These are phyloP conservation scores for Eospalax fontanierii DNA, from an alignment of 2,797 vertebrate genomes.

Conservation along the genomic window DNA sequence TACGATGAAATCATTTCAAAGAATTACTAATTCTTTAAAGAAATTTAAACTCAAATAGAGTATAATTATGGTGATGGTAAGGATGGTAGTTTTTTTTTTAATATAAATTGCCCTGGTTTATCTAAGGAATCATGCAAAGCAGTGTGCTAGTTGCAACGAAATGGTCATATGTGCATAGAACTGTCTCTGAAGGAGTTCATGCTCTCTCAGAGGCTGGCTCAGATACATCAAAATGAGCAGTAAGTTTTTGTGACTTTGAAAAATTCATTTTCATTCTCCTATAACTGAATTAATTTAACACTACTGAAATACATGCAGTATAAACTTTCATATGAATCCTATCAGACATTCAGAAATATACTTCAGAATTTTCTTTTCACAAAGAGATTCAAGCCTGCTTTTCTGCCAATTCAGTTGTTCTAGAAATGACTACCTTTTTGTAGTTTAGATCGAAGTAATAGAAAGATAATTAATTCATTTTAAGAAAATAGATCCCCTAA, in stretches of 20 bases:
- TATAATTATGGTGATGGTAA: rapidly evolving
- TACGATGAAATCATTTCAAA: not conserved
- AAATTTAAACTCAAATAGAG: not conserved
- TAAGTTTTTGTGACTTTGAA: not conserved
- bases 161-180: not conserved
- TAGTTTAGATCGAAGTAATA: no score
- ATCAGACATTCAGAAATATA: not conserved
- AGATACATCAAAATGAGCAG: not conserved
- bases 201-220: rapidly evolving
- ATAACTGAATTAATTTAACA: not conserved
- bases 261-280: not conserved
- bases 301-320: not conserved
- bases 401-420: not conserved
- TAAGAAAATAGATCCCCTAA: not conserved
- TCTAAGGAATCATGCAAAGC: not conserved
- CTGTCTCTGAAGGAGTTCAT: not conserved
- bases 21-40: not conserved
- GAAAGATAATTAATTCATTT: not conserved
- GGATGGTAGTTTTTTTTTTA: not conserved
- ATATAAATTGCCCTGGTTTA: not conserved
- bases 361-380: not conserved
- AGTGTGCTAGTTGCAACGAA: not conserved
- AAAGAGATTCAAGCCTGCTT: not conserved
- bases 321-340: not conserved
- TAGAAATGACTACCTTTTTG: not conserved